Evolutionary conservation across 2,113 vertebrate genomes (phyloP), one percentile per base, ranked within the genome.

Genomic region (Miniopterus natalensis): DNA sequence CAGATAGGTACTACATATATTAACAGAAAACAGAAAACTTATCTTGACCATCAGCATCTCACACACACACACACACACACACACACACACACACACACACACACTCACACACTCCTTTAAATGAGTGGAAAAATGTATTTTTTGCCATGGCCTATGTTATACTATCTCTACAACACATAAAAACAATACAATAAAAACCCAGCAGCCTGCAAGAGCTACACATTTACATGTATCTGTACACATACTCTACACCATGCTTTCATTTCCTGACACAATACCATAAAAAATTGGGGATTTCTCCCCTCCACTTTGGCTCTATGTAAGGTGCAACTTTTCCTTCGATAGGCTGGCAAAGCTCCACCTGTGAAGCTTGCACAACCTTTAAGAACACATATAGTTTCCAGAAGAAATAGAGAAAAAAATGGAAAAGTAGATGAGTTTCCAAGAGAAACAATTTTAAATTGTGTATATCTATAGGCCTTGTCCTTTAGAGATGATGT

Each of bases 381-480:
- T 78, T 94, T 68, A 91, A 85, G 83, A 88, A 91, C 59, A 95
- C 77, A 88, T 23, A 71, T 12, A 90, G 89, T 63, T 95, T 93
- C 79, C 94, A 95, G 45, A 57, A 90, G 42, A 93, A 86, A 94
- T 3, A 84, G 29, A 86, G 53, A 29, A 88, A 86, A 86, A 73
- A 93, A 88, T 70, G 65, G 74, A 83, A 96, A 95, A 94, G 87
- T 12, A 88, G 15, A 66, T 40, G 59, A 51, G 85, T 47, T 91
- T 93, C 81, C 86, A 91, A 86, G 77, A 89, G 79, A 88, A 94
- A 73, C 36, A 45, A 81, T 68, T 95, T 77, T 77, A 81, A 94
- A 63, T 66, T 92, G 49, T 49, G 83, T 7, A 14, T 84, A 84
- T 75, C 91, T 84, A 66, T 55, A 91, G 55, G 63, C 7, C 51